Evolutionary conservation across 2,888 invertebrate species (phyloP), one percentile per base, ranked within the genome.

Genomic region (Pristionchus entomophagus): DNA sequence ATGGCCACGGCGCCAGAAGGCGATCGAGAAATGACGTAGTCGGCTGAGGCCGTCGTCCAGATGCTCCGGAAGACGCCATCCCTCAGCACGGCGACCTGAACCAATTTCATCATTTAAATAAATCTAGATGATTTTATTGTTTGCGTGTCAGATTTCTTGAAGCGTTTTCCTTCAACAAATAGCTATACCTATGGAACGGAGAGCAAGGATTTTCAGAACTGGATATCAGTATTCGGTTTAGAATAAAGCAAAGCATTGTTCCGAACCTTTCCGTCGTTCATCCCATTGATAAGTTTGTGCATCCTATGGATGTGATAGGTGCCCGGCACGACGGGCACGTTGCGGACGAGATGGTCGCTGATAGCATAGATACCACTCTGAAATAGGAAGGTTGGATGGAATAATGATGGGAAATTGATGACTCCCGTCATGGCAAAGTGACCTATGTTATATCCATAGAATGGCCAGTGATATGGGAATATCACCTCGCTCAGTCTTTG

Each of bases 291-390:
- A 12, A 80, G 1, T 2, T 82, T 49, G 49, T 22, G 29, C 81
- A 89, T 87, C 86, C 87, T 87, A 82, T 85, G 84, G 45, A 90
- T 84, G 84, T 91, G 91, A 78, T 87, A 89, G 17, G 90, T 89
- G 12, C 88, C 91, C 19, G 91, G 90, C n/a, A 91, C 88, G 32
- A 89, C 84, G 0, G 88, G 81, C 32, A 85, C 86, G 32, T 86
- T 86, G n/a, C 89, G 88, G 1, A 91, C 78, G 26, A 78, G 77
- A 84, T 91, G 91, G 38, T 89, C 89, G 45, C 86, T 82, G 32
- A 90, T 83, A 14, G 88, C 45, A 32, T 86, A 85, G 5, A 38
- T n/a, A 29, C 65, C 65, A 4, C 1, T n/a, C n/a, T 45, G 41
- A 32, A 41, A n/a, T n/a, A n/a, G n/a, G n/a, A n/a, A n/a, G n/a